Percentiles rank a stretch among this genome's conserved stretches.
Conservation (phyloP, 2,888 invertebrate species). For the Platycnemis pennipes region DNA sequence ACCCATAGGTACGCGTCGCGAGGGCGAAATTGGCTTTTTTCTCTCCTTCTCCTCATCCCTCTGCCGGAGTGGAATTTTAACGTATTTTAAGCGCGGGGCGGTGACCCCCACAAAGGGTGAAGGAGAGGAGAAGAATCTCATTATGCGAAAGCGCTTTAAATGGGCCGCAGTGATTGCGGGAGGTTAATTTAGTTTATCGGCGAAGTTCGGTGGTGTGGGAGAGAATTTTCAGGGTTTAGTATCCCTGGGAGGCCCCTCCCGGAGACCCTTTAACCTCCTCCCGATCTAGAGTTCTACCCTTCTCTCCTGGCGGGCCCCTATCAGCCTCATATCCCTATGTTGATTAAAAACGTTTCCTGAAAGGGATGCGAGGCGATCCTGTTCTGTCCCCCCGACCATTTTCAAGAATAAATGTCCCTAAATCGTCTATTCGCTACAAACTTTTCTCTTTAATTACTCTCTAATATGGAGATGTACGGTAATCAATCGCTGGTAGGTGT, state of each 20-base stretch:
- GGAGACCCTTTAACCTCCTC: neutral
- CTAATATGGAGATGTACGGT: too few relatives aligned
- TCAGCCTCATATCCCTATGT: neutral
- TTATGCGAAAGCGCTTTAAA: neutral
- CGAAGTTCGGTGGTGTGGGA: neutral
- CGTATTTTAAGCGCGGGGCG: neutral
- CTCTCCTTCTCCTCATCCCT: neutral
- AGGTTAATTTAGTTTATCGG: conserved; percentile 20
- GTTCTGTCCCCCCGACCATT: too few relatives aligned
- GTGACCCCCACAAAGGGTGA: neutral
- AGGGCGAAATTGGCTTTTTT: neutral
- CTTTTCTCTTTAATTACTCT: too few relatives aligned
- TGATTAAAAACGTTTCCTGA: neutral
- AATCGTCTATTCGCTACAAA: too few relatives aligned
- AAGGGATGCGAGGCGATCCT: too few relatives aligned
- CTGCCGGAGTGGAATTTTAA: neutral
- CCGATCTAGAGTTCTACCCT: neutral
- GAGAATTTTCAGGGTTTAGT: neutral
- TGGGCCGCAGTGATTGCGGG: neutral
- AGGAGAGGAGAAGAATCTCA: neutral
- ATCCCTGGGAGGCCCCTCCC: neutral
- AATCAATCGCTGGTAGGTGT: too few relatives aligned
- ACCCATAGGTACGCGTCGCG: neutral
- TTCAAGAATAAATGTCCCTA: too few relatives aligned
- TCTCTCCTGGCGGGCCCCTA: neutral